A percentile compares a stretch with the other conserved stretches of the same genome.
Conservation (phyloP, 2,888 invertebrate genomes). For the Pachydiplax longipennis region DNA sequence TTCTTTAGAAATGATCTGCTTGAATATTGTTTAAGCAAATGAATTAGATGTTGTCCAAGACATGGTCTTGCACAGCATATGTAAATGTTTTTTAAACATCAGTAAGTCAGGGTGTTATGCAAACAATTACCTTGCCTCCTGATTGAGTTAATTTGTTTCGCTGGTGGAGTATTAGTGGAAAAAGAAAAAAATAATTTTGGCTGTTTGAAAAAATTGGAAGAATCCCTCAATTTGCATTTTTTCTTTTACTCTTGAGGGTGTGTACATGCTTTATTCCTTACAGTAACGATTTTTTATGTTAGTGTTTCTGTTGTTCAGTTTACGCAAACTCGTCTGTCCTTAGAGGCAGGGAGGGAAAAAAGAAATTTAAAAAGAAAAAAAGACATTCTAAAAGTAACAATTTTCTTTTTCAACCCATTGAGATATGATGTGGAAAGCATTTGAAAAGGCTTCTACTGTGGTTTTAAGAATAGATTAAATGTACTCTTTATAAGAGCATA, state of each 20-base stretch:
- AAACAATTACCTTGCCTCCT: background rate
- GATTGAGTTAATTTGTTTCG: background rate
- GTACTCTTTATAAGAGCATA: slow-evolving; percentile 42
- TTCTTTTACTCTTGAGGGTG: slow-evolving; percentile 19
- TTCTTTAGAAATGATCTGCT: background rate
- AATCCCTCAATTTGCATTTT: slow-evolving; percentile 8
- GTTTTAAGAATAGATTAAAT: slow-evolving; percentile 39
- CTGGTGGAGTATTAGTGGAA: background rate
- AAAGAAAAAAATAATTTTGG: background rate
- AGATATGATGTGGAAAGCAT: slow-evolving; percentile 28
- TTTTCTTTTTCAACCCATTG: slow-evolving; percentile 20
- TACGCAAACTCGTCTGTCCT: background rate
- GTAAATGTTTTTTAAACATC: background rate
- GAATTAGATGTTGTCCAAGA: background rate
- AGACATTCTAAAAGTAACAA: slow-evolving; percentile 32
- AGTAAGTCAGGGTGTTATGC: background rate
- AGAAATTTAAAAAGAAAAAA: slow-evolving; percentile 5
- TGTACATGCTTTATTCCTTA: slow-evolving; percentile 13
- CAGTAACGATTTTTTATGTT: slow-evolving; percentile 5
- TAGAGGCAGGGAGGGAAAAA: background rate
- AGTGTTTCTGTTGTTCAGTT: slow-evolving; percentile 36
- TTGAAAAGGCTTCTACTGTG: slow-evolving; percentile 38
- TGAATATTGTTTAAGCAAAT: background rate
- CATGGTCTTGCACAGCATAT: background rate
- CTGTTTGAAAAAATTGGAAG: background rate